These are phyloP conservation scores for Lutjanus argentimaculatus DNA, from an alignment of 2,797 vertebrate genomes.

Conservation along the genomic window DNA sequence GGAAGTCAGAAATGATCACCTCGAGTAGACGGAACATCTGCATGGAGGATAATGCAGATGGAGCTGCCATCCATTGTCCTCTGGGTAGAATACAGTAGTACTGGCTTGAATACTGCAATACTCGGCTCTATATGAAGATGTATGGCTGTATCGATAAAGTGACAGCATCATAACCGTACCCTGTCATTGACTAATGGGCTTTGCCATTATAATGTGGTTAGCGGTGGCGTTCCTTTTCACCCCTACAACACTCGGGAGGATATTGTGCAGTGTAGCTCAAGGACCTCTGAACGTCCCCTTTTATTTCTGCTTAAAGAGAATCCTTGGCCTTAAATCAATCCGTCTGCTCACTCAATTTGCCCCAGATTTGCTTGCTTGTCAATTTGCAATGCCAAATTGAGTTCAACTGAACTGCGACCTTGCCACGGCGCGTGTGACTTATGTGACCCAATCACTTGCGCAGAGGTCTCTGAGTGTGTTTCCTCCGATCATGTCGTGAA, in stretches of 20 bases:
- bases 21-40: conserved; percentile 37
- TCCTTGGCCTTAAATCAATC: conserved; percentile 75
- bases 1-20: conserved; percentile 56
- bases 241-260: conserved; percentile 35
- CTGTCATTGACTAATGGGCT: conserved; percentile 65
- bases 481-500: conserved; percentile 61
- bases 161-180: conserved; percentile 53
- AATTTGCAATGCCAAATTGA: conserved; percentile 75
- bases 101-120: conserved; percentile 18
- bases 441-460: conserved; percentile 34
- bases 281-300: conserved; percentile 62
- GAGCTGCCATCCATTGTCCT: conserved; percentile 38
- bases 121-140: conserved; percentile 44
- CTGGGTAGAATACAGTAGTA: conserved; percentile 4
- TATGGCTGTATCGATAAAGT: conserved; percentile 58
- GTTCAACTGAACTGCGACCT: conserved; percentile 72
- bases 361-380: conserved; percentile 79
- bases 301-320: conserved; percentile 57
- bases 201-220: conserved; percentile 63
- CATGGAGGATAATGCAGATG: conserved; percentile 44
- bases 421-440: conserved; percentile 38
- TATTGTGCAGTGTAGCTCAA: conserved; percentile 56
- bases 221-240: conserved; percentile 34
- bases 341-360: conserved; percentile 65
- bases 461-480: conserved; percentile 60